These are phyloP conservation scores for Manduca sexta DNA, from an alignment of 1,140 invertebrate species.

Conservation along the genomic window DNA sequence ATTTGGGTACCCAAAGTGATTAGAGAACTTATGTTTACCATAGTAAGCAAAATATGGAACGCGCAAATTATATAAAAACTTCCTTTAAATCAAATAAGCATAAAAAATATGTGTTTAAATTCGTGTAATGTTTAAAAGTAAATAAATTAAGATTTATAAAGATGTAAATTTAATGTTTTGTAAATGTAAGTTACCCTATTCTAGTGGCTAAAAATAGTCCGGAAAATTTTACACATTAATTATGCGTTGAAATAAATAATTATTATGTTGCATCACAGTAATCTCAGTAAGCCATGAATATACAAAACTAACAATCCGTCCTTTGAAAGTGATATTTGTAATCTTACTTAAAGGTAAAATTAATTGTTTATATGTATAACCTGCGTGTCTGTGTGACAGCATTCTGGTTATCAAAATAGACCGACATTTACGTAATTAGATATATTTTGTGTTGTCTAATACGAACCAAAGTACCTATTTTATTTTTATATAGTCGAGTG, in stretches of 20 bases:
- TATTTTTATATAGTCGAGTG: conserved; percentile 57
- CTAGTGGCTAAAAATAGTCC: no score
- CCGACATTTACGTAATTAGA: conserved; percentile 7
- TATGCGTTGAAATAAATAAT: neutral
- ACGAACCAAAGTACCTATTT: conserved; percentile 64
- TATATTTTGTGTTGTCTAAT: conserved; percentile 35
- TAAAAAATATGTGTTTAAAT: no score
- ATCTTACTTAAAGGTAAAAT: neutral
- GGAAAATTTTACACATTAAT: neutral
- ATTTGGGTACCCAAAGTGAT: no score
- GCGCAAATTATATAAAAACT: no score
- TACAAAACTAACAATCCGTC: conserved; percentile 2
- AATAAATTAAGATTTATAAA: no score
- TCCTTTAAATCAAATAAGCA: no score
- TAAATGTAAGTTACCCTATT: neutral
- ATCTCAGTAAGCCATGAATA: no score
- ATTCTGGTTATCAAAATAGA: conserved; percentile 3
- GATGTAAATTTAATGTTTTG: neutral
- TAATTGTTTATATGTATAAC: neutral
- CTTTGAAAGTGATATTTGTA: conserved; percentile 3
- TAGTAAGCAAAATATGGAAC: no score
- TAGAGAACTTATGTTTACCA: no score
- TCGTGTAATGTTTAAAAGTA: no score
- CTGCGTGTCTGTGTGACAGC: neutral
- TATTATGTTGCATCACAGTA: neutral